Conservation (phyloP, 2,888 invertebrate genomes). For the Hartigia nigra region DNA sequence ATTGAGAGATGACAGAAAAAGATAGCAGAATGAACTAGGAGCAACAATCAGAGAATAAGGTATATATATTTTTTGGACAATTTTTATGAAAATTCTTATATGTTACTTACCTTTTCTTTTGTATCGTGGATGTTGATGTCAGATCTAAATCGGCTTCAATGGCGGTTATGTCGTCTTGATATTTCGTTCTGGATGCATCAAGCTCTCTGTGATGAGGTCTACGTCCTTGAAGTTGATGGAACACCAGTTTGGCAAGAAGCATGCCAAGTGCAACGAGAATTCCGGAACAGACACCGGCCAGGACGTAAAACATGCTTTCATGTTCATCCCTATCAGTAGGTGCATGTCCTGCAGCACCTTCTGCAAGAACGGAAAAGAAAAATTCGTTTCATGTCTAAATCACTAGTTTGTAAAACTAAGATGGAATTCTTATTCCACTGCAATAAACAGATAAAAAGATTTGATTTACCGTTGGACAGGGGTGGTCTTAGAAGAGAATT, state of each 20-base stretch:
- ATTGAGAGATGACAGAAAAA: neutral
- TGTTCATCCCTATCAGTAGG: constrained; percentile 3
- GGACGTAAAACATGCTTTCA: constrained; percentile 23
- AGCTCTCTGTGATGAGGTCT: constrained; percentile 14
- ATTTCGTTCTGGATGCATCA: constrained; percentile 13
- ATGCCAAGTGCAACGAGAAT: constrained; percentile 20
- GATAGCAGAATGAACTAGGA: neutral
- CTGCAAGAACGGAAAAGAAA: neutral
- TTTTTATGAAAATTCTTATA: neutral
- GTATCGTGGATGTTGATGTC: constrained; percentile 16
- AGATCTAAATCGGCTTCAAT: constrained; percentile 21
- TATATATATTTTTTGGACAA: neutral
- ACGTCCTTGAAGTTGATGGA: constrained; percentile 14
- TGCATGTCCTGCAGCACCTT: neutral
- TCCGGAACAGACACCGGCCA: constrained; percentile 20
- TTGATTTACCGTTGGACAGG: constrained; percentile 14
- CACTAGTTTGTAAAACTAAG: neutral
- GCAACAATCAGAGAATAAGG: neutral
- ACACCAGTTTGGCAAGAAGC: constrained; percentile 13
- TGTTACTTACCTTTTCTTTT: constrained; percentile 19
- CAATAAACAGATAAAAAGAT: neutral
- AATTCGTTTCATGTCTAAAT: neutral
- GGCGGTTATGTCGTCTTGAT: constrained; percentile 15
- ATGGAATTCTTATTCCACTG: neutral
- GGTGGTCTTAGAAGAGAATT: constrained; percentile 15